Evolutionary conservation across 2,113 vertebrate genomes (phyloP).

Genomic region (Notarius lentiginosus): DNA sequence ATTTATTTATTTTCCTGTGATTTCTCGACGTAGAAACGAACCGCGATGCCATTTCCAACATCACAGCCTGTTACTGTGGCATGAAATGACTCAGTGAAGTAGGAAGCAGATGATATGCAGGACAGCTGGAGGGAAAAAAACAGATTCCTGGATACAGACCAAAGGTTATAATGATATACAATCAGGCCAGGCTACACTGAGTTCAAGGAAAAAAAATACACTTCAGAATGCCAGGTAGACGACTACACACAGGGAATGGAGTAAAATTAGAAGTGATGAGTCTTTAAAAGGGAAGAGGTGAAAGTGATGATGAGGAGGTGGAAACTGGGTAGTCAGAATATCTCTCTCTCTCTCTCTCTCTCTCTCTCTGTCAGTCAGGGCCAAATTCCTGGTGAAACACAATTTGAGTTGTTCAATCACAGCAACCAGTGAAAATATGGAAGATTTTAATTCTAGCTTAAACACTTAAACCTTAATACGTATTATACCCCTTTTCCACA

Average conservation of each 20-base stretch:
- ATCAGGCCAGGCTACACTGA: not conserved
- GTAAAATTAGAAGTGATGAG: not conserved
- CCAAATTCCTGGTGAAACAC: too few species aligned
- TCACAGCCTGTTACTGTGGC: not conserved
- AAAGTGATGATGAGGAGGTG: not conserved
- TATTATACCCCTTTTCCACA: too few species aligned
- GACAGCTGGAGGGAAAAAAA: not conserved
- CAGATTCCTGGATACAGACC: not conserved
- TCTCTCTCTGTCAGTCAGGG: too few species aligned
- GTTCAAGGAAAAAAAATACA: not conserved
- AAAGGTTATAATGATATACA: not conserved
- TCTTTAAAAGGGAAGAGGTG: not conserved
- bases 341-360: too few species aligned
- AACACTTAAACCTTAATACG: too few species aligned
- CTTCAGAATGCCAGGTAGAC: not conserved
- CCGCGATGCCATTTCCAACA: not conserved
- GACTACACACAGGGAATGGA: not conserved
- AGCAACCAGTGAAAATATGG: too few species aligned
- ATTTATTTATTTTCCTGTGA: not conserved
- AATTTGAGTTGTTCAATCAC: too few species aligned
- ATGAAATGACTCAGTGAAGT: not conserved
- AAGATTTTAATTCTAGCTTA: too few species aligned
- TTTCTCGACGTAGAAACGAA: not conserved
- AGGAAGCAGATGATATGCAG: not conserved
- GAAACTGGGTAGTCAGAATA: not conserved